Conservation (phyloP, 2,113 vertebrate species). For the Psammodynastes pulverulentus region DNA sequence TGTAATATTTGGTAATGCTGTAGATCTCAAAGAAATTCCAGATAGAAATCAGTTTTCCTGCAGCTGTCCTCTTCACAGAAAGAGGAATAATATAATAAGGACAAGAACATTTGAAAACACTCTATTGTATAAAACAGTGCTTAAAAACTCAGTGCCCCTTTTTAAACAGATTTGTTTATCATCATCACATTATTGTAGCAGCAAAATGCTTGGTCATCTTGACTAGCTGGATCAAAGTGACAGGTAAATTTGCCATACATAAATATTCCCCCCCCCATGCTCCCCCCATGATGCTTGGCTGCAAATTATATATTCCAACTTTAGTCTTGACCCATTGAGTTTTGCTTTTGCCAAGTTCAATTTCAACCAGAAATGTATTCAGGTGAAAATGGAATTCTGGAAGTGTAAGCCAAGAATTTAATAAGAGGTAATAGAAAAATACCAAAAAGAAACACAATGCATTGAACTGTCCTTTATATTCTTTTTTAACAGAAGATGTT, state of each 20-base stretch:
- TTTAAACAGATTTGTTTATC: not conserved
- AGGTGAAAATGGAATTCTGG: not conserved
- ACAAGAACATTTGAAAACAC: not conserved
- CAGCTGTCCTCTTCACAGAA: not conserved
- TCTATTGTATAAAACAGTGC: not conserved
- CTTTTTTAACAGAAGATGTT: not conserved
- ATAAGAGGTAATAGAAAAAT: not conserved
- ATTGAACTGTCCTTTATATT: not conserved
- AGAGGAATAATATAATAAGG: not conserved
- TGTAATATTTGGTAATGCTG: not conserved
- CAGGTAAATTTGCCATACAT: not conserved
- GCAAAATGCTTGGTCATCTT: not conserved
- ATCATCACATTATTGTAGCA: not conserved
- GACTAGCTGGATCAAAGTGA: not conserved
- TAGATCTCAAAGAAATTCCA: not conserved
- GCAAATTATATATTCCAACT: not conserved
- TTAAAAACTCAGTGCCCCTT: not conserved
- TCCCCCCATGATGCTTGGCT: not conserved
- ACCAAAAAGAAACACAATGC: not conserved
- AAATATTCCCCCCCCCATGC: not conserved
- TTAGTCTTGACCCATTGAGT: not conserved
- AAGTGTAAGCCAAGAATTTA: not conserved
- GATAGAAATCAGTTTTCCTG: not conserved
- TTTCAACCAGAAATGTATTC: not conserved
- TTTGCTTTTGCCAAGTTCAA: not conserved